Conservation (phyloP, 2,888 invertebrate species). For the Oxycera nigricornis region DNA sequence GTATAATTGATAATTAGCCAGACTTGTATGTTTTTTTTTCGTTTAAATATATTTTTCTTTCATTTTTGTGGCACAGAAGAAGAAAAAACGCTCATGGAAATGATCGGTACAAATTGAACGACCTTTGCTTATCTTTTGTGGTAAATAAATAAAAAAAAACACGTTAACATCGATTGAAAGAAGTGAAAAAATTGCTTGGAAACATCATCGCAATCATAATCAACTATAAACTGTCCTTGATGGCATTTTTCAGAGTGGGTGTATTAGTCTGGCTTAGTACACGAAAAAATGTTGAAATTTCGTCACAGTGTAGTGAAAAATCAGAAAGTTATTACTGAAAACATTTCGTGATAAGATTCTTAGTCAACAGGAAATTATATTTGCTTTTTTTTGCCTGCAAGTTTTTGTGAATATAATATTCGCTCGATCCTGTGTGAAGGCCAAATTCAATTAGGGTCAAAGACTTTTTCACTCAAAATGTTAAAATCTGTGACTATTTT, state of each 20-base stretch:
- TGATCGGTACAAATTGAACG: neutral
- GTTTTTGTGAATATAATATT: too few relatives aligned
- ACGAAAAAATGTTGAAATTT: neutral
- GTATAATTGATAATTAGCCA: neutral
- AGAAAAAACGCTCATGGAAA: too few relatives aligned
- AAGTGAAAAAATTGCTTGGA: constrained; percentile 1
- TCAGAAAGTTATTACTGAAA: neutral
- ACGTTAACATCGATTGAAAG: neutral
- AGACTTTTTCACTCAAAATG: too few relatives aligned
- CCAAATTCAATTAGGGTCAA: too few relatives aligned
- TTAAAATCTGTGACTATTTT: too few relatives aligned
- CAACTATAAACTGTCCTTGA: constrained; percentile 21
- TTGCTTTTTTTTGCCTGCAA: too few relatives aligned
- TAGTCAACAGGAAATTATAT: neutral
- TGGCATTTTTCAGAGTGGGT: constrained; percentile 15
- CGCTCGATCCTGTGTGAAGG: too few relatives aligned
- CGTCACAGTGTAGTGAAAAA: neutral
- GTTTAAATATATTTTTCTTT: neutral
- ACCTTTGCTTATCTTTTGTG: neutral
- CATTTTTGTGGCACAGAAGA: neutral
- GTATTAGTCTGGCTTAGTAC: neutral
- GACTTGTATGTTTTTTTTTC: neutral
- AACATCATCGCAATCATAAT: neutral
- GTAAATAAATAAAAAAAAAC: too few relatives aligned
- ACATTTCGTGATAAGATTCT: neutral